Evolutionary conservation across 92 coral and sea anemone species (phyloP), one percentile per base, ranked within the genome.

Genomic region (Virgularia gustaviana): DNA sequence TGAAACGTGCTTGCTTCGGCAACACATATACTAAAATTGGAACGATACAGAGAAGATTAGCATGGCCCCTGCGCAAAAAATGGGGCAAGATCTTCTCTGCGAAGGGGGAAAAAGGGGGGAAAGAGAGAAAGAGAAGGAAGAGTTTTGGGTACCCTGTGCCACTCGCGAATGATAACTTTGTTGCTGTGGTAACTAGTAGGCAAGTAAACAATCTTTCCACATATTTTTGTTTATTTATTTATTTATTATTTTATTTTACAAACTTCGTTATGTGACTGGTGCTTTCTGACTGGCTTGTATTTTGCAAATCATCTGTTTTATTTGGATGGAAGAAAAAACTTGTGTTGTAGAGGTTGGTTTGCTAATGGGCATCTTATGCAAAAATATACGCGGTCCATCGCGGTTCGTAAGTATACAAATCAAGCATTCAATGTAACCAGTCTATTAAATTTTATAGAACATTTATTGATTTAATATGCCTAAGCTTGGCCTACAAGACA

Each of bases 1-100:
- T 52, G 18, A 52, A 52, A 52, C 73, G 78, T 72, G 78, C 78
- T 47, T 18, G 78, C 82, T 77, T 39, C 78, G 82, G 82, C 78
- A 36, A 68, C 82, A 77, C 82, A 77, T 77, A 78, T 78, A 78
- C 54, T 77, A 77, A 77, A 65, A 77, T 77, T 66, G 82, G 82
- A 77, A 77, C 66, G 82, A 77, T 77, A 78, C 82, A 67, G 66
- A 68, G 82, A 78, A 78, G 82, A 78, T 78, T 77, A 77, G 82
- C 81, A 76, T 76, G 81, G 81, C 81, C 81, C 81, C 81, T 76
- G 81, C 76, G 81, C 81, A 75, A 41, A n/a, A n/a, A n/a, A n/a
- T n/a, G n/a, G n/a, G n/a, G n/a, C n/a, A n/a, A n/a, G n/a, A n/a
- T 41, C 9, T 9, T 41, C 47, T 41, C 47, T 41, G 47, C n/a